Evolutionary conservation across 2,888 invertebrate species (phyloP).

Genomic region (Phyto melanocephala): DNA sequence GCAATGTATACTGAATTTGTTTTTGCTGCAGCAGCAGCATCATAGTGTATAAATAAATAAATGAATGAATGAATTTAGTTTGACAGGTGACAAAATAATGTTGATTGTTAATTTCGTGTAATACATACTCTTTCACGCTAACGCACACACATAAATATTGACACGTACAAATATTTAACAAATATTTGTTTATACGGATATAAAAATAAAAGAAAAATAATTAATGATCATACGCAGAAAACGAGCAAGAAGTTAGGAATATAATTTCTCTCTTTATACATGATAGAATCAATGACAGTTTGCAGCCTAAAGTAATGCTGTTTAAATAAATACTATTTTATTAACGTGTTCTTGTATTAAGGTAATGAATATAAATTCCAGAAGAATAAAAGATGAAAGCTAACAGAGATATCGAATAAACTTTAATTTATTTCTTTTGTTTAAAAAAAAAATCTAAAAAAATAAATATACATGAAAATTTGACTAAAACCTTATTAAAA

Average conservation of each 20-base stretch:
- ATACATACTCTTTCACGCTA: conserved; percentile 13
- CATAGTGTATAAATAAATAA: conserved; percentile 40
- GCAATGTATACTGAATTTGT: no score
- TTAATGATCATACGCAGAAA: background rate
- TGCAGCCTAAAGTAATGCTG: background rate
- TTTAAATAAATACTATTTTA: no score
- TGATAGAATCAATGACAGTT: background rate
- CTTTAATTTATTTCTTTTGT: no score
- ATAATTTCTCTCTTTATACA: background rate
- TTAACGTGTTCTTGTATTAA: no score
- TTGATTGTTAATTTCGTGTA: conserved; percentile 59
- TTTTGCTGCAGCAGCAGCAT: background rate
- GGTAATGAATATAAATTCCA: no score
- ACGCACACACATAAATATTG: background rate
- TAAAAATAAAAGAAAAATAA: background rate
- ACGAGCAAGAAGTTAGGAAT: conserved; percentile 2
- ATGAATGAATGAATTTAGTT: conserved; percentile 60
- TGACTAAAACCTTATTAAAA: no score
- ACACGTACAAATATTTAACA: background rate
- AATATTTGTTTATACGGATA: background rate
- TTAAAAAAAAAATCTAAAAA: no score
- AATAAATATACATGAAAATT: no score
- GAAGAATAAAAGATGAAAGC: no score
- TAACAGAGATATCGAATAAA: no score
- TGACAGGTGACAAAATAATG: conserved; percentile 66